Conservation (phyloP, 2,888 invertebrate species). For the Macrosiphum euphorbiae region DNA sequence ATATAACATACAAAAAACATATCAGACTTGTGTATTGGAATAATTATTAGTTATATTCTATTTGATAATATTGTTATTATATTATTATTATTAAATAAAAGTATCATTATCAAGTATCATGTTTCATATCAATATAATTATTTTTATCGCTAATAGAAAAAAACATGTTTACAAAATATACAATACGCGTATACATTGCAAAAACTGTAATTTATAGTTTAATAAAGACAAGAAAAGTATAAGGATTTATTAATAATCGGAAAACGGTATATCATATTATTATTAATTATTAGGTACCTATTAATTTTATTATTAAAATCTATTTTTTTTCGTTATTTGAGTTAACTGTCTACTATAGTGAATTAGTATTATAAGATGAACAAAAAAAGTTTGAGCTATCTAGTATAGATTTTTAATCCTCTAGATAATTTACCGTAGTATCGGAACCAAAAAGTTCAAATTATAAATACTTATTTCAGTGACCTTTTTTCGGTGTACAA, state of each 20-base stretch:
- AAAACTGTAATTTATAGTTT: background rate
- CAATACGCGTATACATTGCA: background rate
- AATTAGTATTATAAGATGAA: no score
- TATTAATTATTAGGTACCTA: background rate
- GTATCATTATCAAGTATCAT: constrained; percentile 42
- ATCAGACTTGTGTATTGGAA: background rate
- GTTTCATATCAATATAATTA: constrained; percentile 27
- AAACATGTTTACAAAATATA: background rate
- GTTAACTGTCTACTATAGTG: background rate
- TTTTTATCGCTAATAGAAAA: constrained; percentile 10
- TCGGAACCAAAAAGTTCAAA: no score
- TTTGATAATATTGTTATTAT: background rate
- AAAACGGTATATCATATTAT: background rate
- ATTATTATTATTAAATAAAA: constrained; percentile 36
- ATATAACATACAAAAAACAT: background rate
- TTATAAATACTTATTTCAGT: no score
- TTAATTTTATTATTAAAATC: background rate
- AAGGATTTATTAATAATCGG: background rate
- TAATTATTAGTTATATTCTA: background rate
- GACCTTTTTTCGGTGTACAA: no score
- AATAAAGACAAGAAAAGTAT: background rate
- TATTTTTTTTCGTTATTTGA: background rate
- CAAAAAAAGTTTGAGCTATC: no score
- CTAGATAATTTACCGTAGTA: no score
- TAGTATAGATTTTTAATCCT: no score